A percentile compares a stretch with the other conserved stretches of the same genome.
Conservation (phyloP, 2,888 invertebrate species). For the Synergus gifuensis region DNA sequence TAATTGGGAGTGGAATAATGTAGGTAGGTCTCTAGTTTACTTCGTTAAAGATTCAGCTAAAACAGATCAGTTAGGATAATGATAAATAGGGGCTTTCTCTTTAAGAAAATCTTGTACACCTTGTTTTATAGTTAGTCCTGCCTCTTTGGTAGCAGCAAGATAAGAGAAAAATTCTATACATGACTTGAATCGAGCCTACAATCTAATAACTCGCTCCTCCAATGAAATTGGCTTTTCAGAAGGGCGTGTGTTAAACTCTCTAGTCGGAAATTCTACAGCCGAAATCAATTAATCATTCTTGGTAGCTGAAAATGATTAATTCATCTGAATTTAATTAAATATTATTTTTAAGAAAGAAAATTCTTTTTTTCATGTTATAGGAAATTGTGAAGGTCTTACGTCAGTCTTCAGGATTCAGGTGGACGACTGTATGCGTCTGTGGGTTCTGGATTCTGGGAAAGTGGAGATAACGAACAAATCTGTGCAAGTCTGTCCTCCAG, state of each 20-base stretch:
- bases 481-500: conserved; percentile 86
- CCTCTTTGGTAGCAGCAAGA: not conserved
- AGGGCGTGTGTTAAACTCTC: not conserved
- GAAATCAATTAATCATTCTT: not conserved
- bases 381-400: conserved; percentile 84
- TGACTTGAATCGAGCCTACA: not conserved
- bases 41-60: not conserved
- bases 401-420: conserved; percentile 88
- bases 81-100: conserved; percentile 8
- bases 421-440: conserved; percentile 87
- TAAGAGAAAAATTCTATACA: not conserved
- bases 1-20: conserved; percentile 84
- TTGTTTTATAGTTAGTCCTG: not conserved
- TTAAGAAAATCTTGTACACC: not conserved
- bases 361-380: conserved; percentile 65
- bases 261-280: too few species aligned
- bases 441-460: conserved; percentile 90
- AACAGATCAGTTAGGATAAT: conserved; percentile 27
- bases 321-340: not conserved
- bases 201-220: not conserved
- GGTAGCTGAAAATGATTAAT: not conserved
- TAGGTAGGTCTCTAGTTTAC: conserved; percentile 75
- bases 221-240: not conserved
- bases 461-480: conserved; percentile 83
- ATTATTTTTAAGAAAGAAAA: conserved; percentile 14